Conservation (phyloP, 2,797 vertebrate species). For the Sebastes nivosus region DNA sequence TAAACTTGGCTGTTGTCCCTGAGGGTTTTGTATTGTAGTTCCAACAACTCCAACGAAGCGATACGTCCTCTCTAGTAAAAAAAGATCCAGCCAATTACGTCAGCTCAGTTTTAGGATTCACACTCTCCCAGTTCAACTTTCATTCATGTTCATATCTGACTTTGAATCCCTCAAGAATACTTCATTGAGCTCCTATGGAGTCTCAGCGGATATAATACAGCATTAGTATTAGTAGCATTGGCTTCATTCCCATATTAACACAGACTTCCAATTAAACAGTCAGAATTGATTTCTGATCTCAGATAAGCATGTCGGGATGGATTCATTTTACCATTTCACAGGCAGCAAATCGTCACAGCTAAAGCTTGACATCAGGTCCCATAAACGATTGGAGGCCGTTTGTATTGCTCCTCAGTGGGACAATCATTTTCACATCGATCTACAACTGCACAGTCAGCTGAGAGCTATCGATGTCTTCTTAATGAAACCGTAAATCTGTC, state of each 20-base stretch:
- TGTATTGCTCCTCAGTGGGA: constrained; percentile 1
- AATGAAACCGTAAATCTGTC: constrained; percentile 39
- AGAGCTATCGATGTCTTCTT: constrained; percentile 18
- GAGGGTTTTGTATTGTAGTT: background rate
- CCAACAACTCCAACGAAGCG: background rate
- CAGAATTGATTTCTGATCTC: background rate
- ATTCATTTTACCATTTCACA: background rate
- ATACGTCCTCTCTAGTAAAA: background rate
- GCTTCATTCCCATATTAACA: background rate
- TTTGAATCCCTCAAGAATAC: background rate
- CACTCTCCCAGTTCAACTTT: background rate
- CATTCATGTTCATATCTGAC: background rate
- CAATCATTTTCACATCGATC: constrained; percentile 23
- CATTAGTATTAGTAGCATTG: background rate
- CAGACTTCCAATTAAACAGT: background rate
- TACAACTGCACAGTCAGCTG: constrained; percentile 12
- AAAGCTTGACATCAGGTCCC: background rate
- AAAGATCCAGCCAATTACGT: background rate
- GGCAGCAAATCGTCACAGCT: background rate
- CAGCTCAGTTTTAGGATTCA: background rate
- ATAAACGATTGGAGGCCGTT: background rate
- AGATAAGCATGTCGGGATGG: background rate
- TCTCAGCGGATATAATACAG: background rate
- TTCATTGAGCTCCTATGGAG: background rate
- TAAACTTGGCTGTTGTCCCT: background rate